These are phyloP conservation scores for Oceanodroma tethys DNA, from an alignment of 2,113 vertebrate genomes.

Conservation along the genomic window DNA sequence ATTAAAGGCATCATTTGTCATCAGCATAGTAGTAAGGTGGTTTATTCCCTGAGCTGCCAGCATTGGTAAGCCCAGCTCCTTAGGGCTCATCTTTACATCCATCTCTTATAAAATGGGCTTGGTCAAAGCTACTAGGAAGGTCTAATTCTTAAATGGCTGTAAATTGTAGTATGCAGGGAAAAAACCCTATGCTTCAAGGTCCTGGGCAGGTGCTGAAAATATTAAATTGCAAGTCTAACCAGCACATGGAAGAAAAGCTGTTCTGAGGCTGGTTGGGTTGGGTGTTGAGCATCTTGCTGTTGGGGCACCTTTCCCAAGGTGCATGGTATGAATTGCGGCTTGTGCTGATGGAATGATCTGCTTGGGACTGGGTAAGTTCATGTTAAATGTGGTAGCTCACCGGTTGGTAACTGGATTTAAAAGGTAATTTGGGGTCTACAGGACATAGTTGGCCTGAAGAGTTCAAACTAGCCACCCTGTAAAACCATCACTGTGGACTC, in stretches of 20 bases:
- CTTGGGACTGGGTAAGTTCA: background rate
- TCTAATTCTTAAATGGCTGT: background rate
- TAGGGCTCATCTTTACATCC: background rate
- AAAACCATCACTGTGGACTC: background rate
- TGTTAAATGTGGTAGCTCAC: accelerated
- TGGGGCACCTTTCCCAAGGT: background rate
- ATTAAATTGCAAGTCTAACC: background rate
- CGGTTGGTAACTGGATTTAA: background rate
- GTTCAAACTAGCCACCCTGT: background rate
- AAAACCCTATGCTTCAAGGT: background rate
- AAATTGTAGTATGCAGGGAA: background rate
- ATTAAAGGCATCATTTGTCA: background rate
- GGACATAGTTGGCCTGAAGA: background rate
- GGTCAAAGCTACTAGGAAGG: background rate
- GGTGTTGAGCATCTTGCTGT: background rate
- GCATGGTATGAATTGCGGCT: background rate
- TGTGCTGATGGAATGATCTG: background rate
- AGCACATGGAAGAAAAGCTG: background rate
- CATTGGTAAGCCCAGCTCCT: background rate
- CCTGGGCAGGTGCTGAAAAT: background rate
- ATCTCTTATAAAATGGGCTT: background rate
- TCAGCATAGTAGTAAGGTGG: background rate
- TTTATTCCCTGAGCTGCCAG: background rate
- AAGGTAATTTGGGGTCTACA: background rate
- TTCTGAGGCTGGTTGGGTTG: background rate